Percentiles rank a stretch among this genome's conserved stretches.
Evolutionary conservation across 2,888 invertebrate species (phyloP).

Genomic region (Eubasilissa splendida): DNA sequence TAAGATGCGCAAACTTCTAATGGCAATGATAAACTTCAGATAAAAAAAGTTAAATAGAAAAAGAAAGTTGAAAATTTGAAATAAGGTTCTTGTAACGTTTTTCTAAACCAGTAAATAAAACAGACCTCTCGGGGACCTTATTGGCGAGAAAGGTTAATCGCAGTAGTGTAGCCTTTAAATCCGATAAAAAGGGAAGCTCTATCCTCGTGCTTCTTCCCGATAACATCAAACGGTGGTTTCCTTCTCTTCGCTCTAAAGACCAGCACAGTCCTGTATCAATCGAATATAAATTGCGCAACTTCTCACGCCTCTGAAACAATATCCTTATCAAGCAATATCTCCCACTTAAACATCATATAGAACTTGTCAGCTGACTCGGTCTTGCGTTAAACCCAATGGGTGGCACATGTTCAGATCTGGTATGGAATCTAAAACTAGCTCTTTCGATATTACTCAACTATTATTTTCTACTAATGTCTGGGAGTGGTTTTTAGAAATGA

Average conservation of each 20-base stretch:
- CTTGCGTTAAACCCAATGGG: not conserved
- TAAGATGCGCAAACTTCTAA: too few relatives aligned
- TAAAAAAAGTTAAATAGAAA: too few relatives aligned
- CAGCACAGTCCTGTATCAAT: not conserved
- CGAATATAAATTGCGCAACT: conserved; percentile 7
- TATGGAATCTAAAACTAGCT: too few relatives aligned
- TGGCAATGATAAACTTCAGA: too few relatives aligned
- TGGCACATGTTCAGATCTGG: too few relatives aligned
- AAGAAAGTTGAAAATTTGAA: too few relatives aligned
- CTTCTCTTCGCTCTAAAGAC: not conserved
- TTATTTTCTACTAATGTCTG: too few relatives aligned
- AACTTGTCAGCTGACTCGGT: conserved; percentile 3
- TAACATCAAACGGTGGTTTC: not conserved
- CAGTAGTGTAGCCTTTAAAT: conserved; percentile 1
- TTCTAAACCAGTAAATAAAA: not conserved
- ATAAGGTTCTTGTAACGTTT: too few relatives aligned
- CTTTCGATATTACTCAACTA: too few relatives aligned
- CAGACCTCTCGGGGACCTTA: not conserved
- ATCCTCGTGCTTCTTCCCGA: not conserved
- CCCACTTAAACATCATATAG: conserved; percentile 8
- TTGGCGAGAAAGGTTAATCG: conserved; percentile 14
- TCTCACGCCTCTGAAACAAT: conserved; percentile 15
- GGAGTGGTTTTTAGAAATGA: too few relatives aligned
- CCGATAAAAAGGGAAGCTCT: not conserved
- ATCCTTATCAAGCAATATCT: conserved; percentile 1